phyloP scores from a whole-genome alignment of 2,888 invertebrate genomes.

The Cataglyphis altisquamis region DNA sequence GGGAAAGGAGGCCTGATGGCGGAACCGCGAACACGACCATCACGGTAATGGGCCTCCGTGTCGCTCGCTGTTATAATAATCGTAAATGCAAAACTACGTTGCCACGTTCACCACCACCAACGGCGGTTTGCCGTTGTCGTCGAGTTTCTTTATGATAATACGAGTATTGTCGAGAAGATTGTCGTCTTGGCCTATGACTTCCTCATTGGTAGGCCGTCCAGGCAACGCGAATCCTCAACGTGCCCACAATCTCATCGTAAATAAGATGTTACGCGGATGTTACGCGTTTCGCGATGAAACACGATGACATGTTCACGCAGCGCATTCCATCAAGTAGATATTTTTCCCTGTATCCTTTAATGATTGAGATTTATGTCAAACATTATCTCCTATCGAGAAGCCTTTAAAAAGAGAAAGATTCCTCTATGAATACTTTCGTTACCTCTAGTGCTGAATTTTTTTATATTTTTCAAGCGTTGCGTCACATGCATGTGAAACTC shows the following conservation, averaged over 20 bases:
- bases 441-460: not conserved
- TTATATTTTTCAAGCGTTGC: not conserved
- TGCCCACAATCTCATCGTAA: constrained; percentile 27
- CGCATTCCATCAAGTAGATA: not conserved
- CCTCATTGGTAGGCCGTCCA: constrained; percentile 30
- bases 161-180: constrained; percentile 47
- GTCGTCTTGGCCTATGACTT: constrained; percentile 27
- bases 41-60: constrained; percentile 60
- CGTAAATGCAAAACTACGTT: constrained; percentile 67
- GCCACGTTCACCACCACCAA: not conserved
- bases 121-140: not conserved
- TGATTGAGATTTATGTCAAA: constrained; percentile 25
- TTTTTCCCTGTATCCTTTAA: not conserved
- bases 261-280: constrained; percentile 20
- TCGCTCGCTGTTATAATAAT: constrained; percentile 67
- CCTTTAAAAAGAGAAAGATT: not conserved
- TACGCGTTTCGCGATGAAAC: constrained; percentile 18
- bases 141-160: constrained; percentile 61
- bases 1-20: constrained; percentile 49
- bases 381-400: not conserved
- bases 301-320: not conserved
- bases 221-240: constrained; percentile 21
- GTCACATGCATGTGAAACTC: not conserved
- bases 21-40: constrained; percentile 53
- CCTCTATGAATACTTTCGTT: not conserved